These are phyloP conservation scores for Pomacea canaliculata DNA, from an alignment of 2,888 invertebrate species.

Conservation along the genomic window DNA sequence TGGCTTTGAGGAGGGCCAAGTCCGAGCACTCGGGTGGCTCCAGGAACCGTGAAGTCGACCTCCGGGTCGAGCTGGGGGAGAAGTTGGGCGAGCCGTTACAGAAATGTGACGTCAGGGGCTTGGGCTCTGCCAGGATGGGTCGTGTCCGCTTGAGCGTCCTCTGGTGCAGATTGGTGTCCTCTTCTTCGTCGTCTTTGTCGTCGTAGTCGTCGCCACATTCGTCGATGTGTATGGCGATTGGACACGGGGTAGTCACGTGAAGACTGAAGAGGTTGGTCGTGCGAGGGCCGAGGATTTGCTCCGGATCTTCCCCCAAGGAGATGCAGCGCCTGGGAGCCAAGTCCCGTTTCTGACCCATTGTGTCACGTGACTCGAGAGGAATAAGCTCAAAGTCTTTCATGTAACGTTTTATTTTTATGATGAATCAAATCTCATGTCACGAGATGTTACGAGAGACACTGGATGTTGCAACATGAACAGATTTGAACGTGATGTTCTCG, in stretches of 20 bases:
- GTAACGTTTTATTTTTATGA: too few species aligned
- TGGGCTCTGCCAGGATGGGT: not conserved
- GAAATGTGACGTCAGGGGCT: not conserved
- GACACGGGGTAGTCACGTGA: slow-evolving; percentile 13
- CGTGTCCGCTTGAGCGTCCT: not conserved
- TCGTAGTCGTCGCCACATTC: slow-evolving; percentile 8
- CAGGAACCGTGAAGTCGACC: not conserved
- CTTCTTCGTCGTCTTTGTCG: not conserved
- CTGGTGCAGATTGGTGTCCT: not conserved
- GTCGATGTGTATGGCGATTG: slow-evolving; percentile 18
- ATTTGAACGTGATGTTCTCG: too few species aligned
- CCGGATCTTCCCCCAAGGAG: not conserved
- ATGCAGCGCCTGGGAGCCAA: not conserved
- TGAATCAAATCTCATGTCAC: too few species aligned
- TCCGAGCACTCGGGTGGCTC: slow-evolving; percentile 16
- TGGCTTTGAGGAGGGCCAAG: slow-evolving; percentile 27
- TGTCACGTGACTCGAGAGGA: not conserved
- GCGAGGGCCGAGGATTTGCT: not conserved
- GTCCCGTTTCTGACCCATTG: slow-evolving; percentile 16
- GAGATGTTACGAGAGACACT: too few species aligned
- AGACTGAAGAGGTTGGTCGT: not conserved
- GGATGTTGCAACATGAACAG: too few species aligned
- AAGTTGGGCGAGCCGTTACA: not conserved
- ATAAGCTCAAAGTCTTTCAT: not conserved
- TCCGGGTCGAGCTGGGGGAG: not conserved